Base-by-base conservation (phyloP, 1,140 invertebrate species). In the Oryzaephilus surinamensis region DNA sequence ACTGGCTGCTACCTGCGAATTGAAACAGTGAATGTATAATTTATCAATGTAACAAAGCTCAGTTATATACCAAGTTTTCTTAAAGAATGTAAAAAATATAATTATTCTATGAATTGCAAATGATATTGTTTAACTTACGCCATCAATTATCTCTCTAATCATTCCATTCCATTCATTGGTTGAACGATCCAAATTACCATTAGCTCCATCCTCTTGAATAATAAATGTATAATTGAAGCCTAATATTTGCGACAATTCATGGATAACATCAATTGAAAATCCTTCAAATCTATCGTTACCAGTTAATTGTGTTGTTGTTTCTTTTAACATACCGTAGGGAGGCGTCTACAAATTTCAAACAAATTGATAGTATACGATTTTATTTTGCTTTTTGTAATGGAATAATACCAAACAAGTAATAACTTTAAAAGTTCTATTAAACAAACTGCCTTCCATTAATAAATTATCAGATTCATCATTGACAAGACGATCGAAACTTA, bases 181-280 rank as follows among this genome's bases (percentile, higher is more conserved):
- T 18, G 61, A 62, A 12, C 65, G 57, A 54, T 84, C 70, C 2
- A 67, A 62, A 6, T 64, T 69, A 6, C 90, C 91, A 61, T 91
- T 89, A 21, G 69, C 68, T 30, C 75, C 74, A 58, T 88, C 84
- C 20, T 69, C 65, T 56, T 91, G 84, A 17, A 84, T 65, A 21
- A 75, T 67, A 50, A 92, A 81, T 0, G 79, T 84, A 54, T 90
- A 96, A 56, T 86, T 92, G 62, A 95, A 95, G n/a, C 81, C 76
- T 2, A 91, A 63, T 50, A 80, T 70, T 49, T 73, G 64, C 10
- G 82, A 73, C 3, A 91, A 65, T 57, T 79, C 75, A 20, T 84
- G 66, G 35, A 91, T 84, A 12, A 91, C 65, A 55, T 90, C 86
- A 24, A 91, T 76, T 13, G 77, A 78, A 50, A 81, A 91, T 23